Base-by-base conservation (phyloP, 2,797 vertebrate genomes). In the Tamandua tetradactyla region DNA sequence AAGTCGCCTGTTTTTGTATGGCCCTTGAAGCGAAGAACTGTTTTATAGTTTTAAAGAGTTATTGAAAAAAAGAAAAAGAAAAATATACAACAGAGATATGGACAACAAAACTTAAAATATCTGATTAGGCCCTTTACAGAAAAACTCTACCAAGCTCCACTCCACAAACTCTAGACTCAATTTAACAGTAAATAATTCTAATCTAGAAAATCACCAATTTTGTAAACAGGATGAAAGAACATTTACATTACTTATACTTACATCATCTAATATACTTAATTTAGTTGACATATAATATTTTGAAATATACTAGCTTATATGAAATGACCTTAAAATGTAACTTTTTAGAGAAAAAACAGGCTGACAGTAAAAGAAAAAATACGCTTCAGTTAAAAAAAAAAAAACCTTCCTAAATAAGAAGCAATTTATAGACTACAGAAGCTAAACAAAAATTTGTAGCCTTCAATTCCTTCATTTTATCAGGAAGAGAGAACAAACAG, bases 261-360 rank as follows among this genome's bases (percentile, higher is more conserved):
- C 6, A 62, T 44, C 59, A 80, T 30, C 40, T 68, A 72, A 87
- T 40, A 64, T 35, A 68, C 7, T 78, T 92, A 89, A 74, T 18
- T 27, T 75, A 49, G 27, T 37, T 84, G 13, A 64, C 72, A 84
- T 89, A 92, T 79, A 92, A 89, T 57, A 80, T 52, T 25, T 32
- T 83, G 13, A 91, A 88, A 88, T 30, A 79, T 32, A 68, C 35
- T 79, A 71, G 52, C 5, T 83, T 80, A 94, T 27, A 42, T 61
- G 40, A 94, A 95, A 95, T 86, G 13, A 95, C 22, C 79, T 92
- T 92, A 92, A 92, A 94, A 88, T 69, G 7, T n/a, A 87, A 23
- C 7, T 66, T 95, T n/a, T 78, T 80, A 81, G 25, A 91, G 55
- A 95, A 87, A 91, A 89, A 71, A 91, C 0, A 91, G 37, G 72